Conservation (phyloP, 2,888 invertebrate genomes). For the Fabriciana adippe region DNA sequence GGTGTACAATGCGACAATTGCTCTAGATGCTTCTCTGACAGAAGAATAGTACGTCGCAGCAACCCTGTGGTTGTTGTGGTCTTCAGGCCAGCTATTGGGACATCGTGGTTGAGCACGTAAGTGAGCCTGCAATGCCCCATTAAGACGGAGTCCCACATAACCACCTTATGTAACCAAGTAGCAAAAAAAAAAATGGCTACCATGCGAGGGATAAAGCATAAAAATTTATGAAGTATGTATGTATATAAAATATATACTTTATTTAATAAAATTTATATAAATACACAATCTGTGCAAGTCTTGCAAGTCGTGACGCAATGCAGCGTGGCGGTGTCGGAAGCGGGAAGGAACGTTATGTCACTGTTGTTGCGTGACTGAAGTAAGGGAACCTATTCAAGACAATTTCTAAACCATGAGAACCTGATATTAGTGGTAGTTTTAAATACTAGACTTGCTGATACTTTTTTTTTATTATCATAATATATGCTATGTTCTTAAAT, state of each 20-base stretch:
- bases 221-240: neutral
- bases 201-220: slow-evolving; percentile 5
- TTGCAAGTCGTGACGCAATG: slow-evolving; percentile 34
- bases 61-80: no score
- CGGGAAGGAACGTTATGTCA: slow-evolving; percentile 47
- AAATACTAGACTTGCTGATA: neutral
- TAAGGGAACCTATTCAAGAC: slow-evolving; percentile 30
- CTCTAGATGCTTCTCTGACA: no score
- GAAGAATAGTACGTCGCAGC: no score
- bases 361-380: slow-evolving; percentile 42
- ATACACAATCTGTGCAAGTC: slow-evolving; percentile 23
- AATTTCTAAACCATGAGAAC: slow-evolving; percentile 23
- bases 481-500: no score
- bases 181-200: no score
- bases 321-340: slow-evolving; percentile 43
- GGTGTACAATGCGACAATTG: no score
- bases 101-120: no score
- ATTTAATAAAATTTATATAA: slow-evolving; percentile 16
- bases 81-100: no score
- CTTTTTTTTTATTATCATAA: no score
- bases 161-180: no score
- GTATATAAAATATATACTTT: neutral
- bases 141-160: no score
- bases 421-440: slow-evolving; percentile 6
- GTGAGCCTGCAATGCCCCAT: no score